Conservation (phyloP, 1,140 invertebrate genomes). For the Periplaneta americana region DNA sequence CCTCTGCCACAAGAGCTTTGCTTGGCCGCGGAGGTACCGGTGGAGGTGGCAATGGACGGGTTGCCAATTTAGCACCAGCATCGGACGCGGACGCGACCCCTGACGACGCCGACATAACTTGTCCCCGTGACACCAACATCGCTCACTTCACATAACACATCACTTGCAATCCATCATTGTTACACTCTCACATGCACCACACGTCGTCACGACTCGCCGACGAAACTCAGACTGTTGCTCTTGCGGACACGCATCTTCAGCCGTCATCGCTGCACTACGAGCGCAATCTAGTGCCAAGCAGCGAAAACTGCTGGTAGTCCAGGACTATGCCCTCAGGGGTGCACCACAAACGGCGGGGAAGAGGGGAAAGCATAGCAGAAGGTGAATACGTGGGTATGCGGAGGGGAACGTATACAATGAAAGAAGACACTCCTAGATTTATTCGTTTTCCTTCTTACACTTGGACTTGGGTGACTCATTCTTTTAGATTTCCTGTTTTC, state of each 20-base stretch:
- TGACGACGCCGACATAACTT: not conserved
- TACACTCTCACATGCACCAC: not conserved
- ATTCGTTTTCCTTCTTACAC: not conserved
- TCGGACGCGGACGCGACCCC: not conserved
- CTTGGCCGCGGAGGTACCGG: conserved; percentile 67
- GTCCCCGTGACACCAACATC: not conserved
- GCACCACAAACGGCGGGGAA: not conserved
- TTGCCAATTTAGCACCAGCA: not conserved
- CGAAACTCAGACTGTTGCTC: not conserved
- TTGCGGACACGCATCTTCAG: not conserved
- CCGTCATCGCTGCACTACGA: not conserved
- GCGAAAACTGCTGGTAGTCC: not conserved
- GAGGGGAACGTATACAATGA: not conserved
- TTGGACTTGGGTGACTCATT: not conserved
- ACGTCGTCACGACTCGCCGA: not conserved
- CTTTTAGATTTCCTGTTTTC: not conserved
- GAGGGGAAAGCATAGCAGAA: not conserved
- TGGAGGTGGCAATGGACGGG: conserved; percentile 48
- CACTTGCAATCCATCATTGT: not conserved
- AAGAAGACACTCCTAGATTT: not conserved
- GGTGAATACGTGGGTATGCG: not conserved
- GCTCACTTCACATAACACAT: not conserved
- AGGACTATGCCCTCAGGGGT: not conserved
- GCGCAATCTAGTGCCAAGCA: not conserved
- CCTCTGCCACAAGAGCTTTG: conserved; percentile 59